Evolutionary conservation across 2,888 invertebrate genomes (phyloP), one percentile per base, ranked within the genome.

Genomic region (Nemoura dubitans): DNA sequence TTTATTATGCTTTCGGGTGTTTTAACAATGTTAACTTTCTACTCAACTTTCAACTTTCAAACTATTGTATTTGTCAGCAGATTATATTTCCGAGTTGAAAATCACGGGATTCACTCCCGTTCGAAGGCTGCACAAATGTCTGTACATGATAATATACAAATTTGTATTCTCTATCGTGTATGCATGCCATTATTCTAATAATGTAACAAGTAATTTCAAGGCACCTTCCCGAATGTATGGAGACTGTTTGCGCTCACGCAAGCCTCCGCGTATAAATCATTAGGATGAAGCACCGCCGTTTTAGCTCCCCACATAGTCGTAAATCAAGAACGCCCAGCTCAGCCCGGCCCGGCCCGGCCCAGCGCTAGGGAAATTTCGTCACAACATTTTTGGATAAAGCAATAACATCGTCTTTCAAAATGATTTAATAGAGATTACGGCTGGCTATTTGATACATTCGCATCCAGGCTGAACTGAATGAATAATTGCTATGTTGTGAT

Each of bases 371-470:
- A 30, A 84, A 84, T 84, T 84, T 84, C 84, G 84, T 84, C 84
- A 84, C 84, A 84, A 84, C 76, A 84, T 84, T 84, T 84, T 59
- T 76, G 59, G 84, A 84, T 84, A 76, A 76, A 43, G 84, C 84
- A 84, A 84, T 84, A 84, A 76, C 59, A 84, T 84, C 84, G 29
- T 84, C 84, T 76, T 76, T 59, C 59, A 59, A 27, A 76, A 84
- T 84, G 84, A 84, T 84, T 84, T 84, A 84, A 84, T 84, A 30
- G 84, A 29, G 28, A 43, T 59, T 76, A 26, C 81, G 28, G 81
- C 3, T 7, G 30, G 81, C 81, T 30, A 16, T 81, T n/a, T 81
- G 81, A 81, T 81, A 81, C 28, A 30, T 81, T 30, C 21, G n/a
- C 30, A 7, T 30, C 28, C 3, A 14, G 81, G 30, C 26, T 27